Percentiles rank a stretch among this genome's conserved stretches.
These are phyloP conservation scores for Acomys russatus DNA, from an alignment of 2,797 vertebrate genomes.

Conservation along the genomic window DNA sequence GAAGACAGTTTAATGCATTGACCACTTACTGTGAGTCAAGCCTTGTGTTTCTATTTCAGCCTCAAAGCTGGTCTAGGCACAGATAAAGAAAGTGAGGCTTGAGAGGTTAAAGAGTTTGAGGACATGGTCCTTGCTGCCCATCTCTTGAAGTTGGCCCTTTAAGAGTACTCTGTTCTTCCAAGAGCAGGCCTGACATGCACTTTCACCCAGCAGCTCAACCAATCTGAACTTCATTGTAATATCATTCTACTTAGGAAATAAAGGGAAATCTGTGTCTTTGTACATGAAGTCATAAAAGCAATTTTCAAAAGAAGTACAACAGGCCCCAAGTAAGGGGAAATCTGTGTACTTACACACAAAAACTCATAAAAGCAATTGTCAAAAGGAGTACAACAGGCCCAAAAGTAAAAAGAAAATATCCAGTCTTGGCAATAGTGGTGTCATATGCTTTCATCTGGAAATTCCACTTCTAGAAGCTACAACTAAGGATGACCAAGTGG, in stretches of 20 bases:
- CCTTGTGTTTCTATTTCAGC: neutral
- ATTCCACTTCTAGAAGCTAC: conserved; percentile 37
- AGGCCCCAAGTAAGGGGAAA: neutral
- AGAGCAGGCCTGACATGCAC: neutral
- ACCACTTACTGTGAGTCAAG: neutral
- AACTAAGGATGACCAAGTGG: conserved; percentile 8
- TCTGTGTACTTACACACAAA: neutral
- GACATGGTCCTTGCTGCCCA: neutral
- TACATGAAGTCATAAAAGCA: neutral
- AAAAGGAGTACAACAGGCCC: neutral
- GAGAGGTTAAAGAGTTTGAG: neutral
- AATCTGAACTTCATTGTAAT: neutral
- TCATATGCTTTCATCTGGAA: conserved; percentile 50
- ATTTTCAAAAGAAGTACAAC: neutral
- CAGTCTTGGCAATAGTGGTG: neutral
- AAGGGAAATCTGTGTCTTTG: neutral
- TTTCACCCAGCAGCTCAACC: neutral
- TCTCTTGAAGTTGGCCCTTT: neutral
- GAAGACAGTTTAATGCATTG: neutral
- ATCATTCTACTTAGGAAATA: neutral
- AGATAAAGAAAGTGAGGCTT: neutral
- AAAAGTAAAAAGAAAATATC: conserved; percentile 40
- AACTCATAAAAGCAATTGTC: conserved; percentile 7
- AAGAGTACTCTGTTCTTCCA: neutral
- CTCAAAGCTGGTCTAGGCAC: conserved; percentile 1